phyloP scores from a whole-genome alignment of 1,140 invertebrate genomes.

The Drosophila rhopaloa region DNA sequence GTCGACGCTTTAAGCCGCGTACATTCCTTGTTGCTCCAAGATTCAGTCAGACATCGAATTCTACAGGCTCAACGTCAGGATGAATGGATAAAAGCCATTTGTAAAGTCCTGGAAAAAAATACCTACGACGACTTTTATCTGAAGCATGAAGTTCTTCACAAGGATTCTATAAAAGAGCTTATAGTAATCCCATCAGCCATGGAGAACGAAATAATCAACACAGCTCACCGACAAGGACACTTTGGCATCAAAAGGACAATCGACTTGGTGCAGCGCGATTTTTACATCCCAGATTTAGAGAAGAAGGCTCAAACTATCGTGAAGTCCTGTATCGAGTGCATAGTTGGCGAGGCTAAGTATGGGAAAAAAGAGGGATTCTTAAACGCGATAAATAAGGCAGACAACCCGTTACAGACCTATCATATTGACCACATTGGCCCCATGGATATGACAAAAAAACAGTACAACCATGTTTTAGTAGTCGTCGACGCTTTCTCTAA shows the following conservation, averaged over 20 bases:
- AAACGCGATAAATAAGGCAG: neutral
- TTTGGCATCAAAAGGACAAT: too few relatives aligned
- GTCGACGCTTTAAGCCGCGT: too few relatives aligned
- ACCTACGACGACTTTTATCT: conserved; percentile 37
- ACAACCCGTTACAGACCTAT: neutral
- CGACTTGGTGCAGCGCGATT: too few relatives aligned
- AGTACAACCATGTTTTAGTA: neutral
- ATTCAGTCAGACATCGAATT: conserved; percentile 10
- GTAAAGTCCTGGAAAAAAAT: neutral
- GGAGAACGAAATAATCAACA: conserved; percentile 4
- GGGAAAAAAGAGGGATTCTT: neutral
- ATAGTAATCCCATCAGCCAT: conserved; percentile 7
- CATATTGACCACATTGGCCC: neutral
- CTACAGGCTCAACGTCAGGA: conserved; percentile 10
- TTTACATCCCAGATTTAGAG: conserved; percentile 10
- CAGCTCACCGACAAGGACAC: conserved; percentile 17
- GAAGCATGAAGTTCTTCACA: neutral
- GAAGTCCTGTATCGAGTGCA: neutral
- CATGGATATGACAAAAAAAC: neutral
- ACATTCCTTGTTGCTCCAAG: conserved; percentile 11
- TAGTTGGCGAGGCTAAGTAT: neutral
- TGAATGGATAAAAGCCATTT: too few relatives aligned
- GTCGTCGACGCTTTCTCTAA: neutral
- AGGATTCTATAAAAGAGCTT: neutral
- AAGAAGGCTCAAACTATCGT: neutral